These are phyloP conservation scores for Idaea straminata DNA, from an alignment of 2,888 invertebrate species.

Conservation along the genomic window DNA sequence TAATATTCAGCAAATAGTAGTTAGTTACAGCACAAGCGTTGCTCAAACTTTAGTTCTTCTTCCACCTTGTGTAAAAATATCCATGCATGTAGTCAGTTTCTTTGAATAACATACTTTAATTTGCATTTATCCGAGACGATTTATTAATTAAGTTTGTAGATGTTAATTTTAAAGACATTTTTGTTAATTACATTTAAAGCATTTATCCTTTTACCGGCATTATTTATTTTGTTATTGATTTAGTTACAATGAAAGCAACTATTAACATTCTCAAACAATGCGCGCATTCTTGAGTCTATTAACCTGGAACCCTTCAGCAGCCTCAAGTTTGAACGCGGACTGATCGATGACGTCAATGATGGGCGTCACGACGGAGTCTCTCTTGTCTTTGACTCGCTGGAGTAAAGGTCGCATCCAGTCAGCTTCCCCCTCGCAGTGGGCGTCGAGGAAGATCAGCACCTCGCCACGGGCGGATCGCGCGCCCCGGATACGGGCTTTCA, in stretches of 20 bases:
- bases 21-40: conserved; percentile 7
- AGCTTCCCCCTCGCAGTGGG: conserved; percentile 90
- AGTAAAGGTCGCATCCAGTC: conserved; percentile 95
- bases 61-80: conserved; percentile 3
- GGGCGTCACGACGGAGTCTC: conserved; percentile 92
- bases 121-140: too few species aligned
- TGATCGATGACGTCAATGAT: conserved; percentile 96
- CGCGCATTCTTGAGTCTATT: background rate
- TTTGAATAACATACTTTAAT: background rate
- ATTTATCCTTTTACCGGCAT: background rate
- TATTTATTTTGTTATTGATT: background rate
- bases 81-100: background rate
- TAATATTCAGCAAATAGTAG: background rate
- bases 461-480: conserved; percentile 91
- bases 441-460: conserved; percentile 92
- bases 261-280: background rate
- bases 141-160: background rate
- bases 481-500: conserved; percentile 91
- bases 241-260: background rate
- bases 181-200: background rate
- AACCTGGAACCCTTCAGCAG: conserved; percentile 61
- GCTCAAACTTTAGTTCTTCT: conserved; percentile 7
- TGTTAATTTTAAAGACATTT: background rate
- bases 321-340: conserved; percentile 81
- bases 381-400: conserved; percentile 82